Evolutionary conservation across 2,113 vertebrate genomes (phyloP).

Genomic region (Pagrus major): DNA sequence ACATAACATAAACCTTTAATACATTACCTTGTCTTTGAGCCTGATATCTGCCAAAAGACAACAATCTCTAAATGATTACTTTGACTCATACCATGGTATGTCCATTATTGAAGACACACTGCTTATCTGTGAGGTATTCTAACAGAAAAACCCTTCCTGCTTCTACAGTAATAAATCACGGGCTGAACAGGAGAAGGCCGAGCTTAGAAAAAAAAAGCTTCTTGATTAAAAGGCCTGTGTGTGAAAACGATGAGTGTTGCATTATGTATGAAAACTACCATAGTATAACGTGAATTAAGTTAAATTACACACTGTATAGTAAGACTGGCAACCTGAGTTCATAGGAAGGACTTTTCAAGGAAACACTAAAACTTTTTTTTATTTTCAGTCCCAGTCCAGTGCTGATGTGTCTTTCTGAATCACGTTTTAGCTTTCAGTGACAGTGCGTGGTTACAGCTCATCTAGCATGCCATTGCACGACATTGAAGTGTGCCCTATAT

Average conservation of each 20-base stretch:
- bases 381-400: constrained; percentile 17
- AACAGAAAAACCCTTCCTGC: constrained; percentile 8
- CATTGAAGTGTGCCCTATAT: constrained; percentile 34
- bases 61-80: not conserved
- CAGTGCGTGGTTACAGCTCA: constrained; percentile 39
- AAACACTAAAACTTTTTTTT: not conserved
- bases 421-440: constrained; percentile 22
- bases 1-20: too few species aligned
- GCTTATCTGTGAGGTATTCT: not conserved
- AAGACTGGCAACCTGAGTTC: not conserved
- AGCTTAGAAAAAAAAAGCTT: constrained; percentile 1
- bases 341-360: not conserved
- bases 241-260: not conserved
- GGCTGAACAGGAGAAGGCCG: constrained; percentile 1
- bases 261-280: not conserved
- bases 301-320: not conserved
- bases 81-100: not conserved
- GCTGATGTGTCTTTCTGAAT: constrained; percentile 29
- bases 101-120: not conserved
- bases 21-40: too few species aligned
- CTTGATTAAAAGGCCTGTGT: too few species aligned
- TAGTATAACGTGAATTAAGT: too few species aligned
- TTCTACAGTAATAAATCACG: constrained; percentile 19
- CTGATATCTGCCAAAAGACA: too few species aligned
- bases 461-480: constrained; percentile 22